Evolutionary conservation across 2,113 vertebrate species (phyloP).

Genomic region (Cheilinus undulatus): DNA sequence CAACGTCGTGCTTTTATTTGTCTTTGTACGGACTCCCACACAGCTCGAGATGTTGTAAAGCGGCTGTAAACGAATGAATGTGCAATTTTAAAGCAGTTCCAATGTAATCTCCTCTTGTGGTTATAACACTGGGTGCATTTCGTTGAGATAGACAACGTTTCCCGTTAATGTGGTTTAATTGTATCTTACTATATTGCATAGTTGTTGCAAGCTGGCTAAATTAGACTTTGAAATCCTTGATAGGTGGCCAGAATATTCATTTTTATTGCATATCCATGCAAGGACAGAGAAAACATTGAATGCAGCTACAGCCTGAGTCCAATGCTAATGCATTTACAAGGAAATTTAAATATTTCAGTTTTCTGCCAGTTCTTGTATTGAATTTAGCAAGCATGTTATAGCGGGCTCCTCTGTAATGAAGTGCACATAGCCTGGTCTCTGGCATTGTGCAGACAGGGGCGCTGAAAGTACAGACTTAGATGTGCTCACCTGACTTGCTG

Average conservation of each 20-base stretch:
- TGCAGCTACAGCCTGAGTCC: neutral
- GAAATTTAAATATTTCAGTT: constrained; percentile 8
- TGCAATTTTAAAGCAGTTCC: constrained; percentile 42
- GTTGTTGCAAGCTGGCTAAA: neutral
- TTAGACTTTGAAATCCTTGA: neutral
- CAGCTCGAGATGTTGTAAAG: constrained; percentile 37
- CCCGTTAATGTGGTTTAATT: neutral
- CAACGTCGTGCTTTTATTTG: constrained; percentile 46
- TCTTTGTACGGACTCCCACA: constrained; percentile 53
- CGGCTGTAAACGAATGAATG: constrained; percentile 49
- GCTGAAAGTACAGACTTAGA: constrained; percentile 8
- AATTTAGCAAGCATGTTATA: constrained; percentile 32
- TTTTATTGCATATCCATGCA: neutral
- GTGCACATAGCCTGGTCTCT: constrained; percentile 32
- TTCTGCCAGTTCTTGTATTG: neutral
- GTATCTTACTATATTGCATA: neutral
- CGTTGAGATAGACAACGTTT: neutral
- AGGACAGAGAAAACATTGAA: neutral
- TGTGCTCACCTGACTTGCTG: constrained; percentile 49
- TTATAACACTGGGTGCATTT: neutral
- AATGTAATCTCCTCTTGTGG: neutral
- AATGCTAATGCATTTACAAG: neutral
- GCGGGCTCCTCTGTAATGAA: constrained; percentile 15
- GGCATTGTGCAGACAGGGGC: constrained; percentile 36
- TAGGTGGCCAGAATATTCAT: neutral